phyloP scores from a whole-genome alignment of 2,797 vertebrate species.

The Parotocinclus haroldoi region DNA sequence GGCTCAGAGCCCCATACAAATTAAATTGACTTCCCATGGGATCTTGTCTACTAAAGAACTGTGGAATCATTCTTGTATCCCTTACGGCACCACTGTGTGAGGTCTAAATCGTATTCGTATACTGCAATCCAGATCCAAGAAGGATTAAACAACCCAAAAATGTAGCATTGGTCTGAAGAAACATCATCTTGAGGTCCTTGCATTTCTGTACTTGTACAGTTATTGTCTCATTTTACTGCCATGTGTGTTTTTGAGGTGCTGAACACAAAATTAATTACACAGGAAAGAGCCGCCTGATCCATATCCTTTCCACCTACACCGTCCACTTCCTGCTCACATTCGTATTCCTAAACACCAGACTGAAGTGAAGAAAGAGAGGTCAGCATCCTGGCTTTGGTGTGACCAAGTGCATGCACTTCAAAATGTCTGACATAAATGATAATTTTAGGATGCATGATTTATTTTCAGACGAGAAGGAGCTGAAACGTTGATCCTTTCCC shows the following conservation, averaged over 20 bases:
- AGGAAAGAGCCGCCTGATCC: constrained; percentile 40
- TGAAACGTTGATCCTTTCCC: constrained; percentile 51
- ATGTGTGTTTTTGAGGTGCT: constrained; percentile 29
- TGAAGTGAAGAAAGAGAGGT: constrained; percentile 73
- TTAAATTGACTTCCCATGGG: no score
- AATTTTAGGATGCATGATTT: constrained; percentile 13
- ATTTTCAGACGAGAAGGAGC: constrained; percentile 64
- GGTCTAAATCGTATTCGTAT: no score
- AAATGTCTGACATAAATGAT: background rate
- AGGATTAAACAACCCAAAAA: no score
- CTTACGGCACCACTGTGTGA: no score
- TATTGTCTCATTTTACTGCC: constrained; percentile 11
- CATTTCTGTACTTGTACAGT: constrained; percentile 12
- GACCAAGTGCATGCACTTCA: constrained; percentile 2
- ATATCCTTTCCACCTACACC: constrained; percentile 30
- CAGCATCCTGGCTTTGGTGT: constrained; percentile 41
- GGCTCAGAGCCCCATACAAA: no score
- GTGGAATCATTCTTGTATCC: no score
- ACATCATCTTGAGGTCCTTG: background rate
- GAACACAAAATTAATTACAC: constrained; percentile 27
- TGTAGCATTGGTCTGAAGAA: no score
- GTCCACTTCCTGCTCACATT: constrained; percentile 43
- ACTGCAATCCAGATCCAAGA: no score
- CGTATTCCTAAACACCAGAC: constrained; percentile 48
- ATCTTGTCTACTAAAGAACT: no score